Conservation (phyloP, 2,888 invertebrate species). For the Archips xylosteana region DNA sequence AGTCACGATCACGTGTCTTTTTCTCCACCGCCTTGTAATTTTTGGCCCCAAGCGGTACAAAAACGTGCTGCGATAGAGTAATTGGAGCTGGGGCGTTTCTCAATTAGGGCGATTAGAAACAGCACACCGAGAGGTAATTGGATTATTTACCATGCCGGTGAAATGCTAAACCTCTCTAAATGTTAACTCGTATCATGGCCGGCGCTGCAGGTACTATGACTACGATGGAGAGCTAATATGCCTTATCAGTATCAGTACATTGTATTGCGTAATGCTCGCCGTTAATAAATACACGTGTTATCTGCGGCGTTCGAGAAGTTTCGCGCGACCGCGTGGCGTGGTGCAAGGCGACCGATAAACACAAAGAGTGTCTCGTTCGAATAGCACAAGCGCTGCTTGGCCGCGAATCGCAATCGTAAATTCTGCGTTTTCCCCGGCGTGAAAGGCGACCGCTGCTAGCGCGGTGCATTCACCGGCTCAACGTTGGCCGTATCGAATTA, state of each 20-base stretch:
- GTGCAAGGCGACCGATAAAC: constrained; percentile 52
- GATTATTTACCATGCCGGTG: constrained; percentile 58
- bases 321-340: constrained; percentile 68
- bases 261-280: constrained; percentile 70
- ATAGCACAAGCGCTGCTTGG: constrained; percentile 50
- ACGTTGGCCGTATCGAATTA: constrained; percentile 76
- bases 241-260: constrained; percentile 63
- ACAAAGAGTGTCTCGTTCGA: constrained; percentile 47
- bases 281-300: constrained; percentile 75
- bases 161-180: constrained; percentile 50
- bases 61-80: constrained; percentile 60
- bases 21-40: constrained; percentile 22
- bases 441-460: constrained; percentile 72
- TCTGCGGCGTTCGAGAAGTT: constrained; percentile 74
- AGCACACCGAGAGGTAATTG: constrained; percentile 62
- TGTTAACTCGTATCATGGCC: constrained; percentile 51
- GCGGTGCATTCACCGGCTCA: constrained; percentile 73
- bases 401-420: constrained; percentile 64
- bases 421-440: constrained; percentile 71
- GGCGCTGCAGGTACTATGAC: constrained; percentile 28
- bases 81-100: constrained; percentile 64
- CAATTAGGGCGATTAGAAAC: constrained; percentile 72
- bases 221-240: constrained; percentile 32
- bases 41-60: constrained; percentile 47
- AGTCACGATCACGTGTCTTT: constrained; percentile 34